A percentile compares a stretch with the other conserved stretches of the same genome.
phyloP scores from a whole-genome alignment of 2,888 invertebrate species.

The Coleophora flavipennella region DNA sequence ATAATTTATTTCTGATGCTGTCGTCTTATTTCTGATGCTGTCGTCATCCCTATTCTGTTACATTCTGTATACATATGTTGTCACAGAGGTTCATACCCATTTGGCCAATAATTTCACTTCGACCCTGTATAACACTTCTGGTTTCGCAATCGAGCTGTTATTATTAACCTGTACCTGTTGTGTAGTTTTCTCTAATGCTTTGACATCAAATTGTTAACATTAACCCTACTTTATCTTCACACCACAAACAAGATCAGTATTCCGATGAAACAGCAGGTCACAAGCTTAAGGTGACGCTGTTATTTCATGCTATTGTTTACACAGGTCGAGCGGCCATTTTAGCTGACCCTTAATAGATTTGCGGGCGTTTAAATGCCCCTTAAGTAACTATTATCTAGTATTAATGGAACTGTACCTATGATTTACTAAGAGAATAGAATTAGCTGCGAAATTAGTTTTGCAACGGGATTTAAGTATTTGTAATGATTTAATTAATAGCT shows the following conservation, averaged over 20 bases:
- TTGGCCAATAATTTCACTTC: too few species aligned
- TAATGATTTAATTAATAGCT: constrained; percentile 1
- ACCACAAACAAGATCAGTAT: not conserved
- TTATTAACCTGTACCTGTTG: too few species aligned
- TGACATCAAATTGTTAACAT: not conserved
- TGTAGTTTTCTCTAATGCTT: too few species aligned
- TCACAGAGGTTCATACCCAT: too few species aligned
- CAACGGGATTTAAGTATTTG: not conserved
- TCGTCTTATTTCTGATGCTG: too few species aligned
- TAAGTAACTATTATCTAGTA: constrained; percentile 26
- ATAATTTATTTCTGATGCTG: too few species aligned
- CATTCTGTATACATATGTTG: too few species aligned
- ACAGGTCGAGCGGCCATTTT: constrained; percentile 33
- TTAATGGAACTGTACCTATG: constrained; percentile 15
- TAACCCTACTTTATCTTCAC: not conserved
- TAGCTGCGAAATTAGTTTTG: too few species aligned
- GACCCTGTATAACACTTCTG: too few species aligned
- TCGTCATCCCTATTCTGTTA: too few species aligned
- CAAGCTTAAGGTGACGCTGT: constrained; percentile 11
- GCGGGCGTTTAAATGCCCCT: constrained; percentile 29
- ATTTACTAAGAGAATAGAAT: constrained; percentile 1
- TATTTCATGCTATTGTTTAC: constrained; percentile 35
- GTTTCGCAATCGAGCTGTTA: too few species aligned
- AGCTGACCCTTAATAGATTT: constrained; percentile 52
- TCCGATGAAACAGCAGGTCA: constrained; percentile 10